These are phyloP conservation scores for Cyclargus thomasi DNA, from an alignment of 1,140 invertebrate genomes.

Conservation along the genomic window DNA sequence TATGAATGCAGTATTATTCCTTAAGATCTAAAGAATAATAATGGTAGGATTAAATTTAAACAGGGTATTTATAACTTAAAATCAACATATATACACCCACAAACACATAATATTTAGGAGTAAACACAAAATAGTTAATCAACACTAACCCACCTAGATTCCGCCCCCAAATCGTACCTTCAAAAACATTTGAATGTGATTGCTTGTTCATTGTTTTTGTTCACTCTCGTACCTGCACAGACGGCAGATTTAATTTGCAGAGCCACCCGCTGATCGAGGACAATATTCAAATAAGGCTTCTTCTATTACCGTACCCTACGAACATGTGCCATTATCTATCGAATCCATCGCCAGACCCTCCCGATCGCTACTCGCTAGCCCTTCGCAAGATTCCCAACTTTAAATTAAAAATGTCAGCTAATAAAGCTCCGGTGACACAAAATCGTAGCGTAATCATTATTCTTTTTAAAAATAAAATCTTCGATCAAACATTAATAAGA, in stretches of 20 bases:
- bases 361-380: slow-evolving; percentile 27
- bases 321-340: slow-evolving; percentile 66
- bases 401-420: not conserved
- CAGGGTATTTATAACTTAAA: too few relatives aligned
- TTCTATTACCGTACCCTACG: slow-evolving; percentile 64
- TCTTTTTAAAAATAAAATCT: too few relatives aligned
- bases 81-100: too few relatives aligned
- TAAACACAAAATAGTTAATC: not conserved
- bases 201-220: slow-evolving; percentile 7
- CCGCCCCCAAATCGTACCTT: not conserved
- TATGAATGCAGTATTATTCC: too few relatives aligned
- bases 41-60: too few relatives aligned
- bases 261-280: slow-evolving; percentile 61
- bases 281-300: slow-evolving; percentile 74
- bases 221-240: slow-evolving; percentile 43
- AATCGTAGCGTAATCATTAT: too few relatives aligned
- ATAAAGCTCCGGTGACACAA: not conserved
- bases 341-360: slow-evolving; percentile 54
- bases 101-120: not conserved
- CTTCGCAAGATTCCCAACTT: slow-evolving; percentile 23
- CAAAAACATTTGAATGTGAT: slow-evolving; percentile 1
- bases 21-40: too few relatives aligned
- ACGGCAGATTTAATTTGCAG: slow-evolving; percentile 64
- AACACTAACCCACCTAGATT: not conserved
- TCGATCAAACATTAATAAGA: too few relatives aligned